A percentile compares a stretch with the other conserved stretches of the same genome.
These are phyloP conservation scores for Frankliniella fusca DNA, from an alignment of 2,888 invertebrate species.

Conservation along the genomic window DNA sequence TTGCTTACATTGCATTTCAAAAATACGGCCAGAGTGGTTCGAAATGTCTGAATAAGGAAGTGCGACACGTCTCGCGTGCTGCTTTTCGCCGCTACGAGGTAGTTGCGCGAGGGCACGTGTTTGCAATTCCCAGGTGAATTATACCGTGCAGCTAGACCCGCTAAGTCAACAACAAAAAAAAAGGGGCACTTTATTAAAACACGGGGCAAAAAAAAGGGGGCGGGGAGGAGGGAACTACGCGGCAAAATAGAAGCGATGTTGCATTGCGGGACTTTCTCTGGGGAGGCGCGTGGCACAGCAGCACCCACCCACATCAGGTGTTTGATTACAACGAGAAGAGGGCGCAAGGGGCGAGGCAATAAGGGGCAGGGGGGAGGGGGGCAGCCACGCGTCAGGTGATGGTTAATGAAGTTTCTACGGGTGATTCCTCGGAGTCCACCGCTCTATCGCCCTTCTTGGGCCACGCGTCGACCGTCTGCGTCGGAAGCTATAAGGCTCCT, in stretches of 20 bases:
- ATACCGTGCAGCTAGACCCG: neutral
- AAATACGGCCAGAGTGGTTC: neutral
- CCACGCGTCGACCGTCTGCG: neutral
- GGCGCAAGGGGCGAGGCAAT: neutral
- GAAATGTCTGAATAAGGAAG: too few relatives aligned
- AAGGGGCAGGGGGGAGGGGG: neutral
- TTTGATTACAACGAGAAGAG: neutral
- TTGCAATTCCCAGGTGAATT: too few relatives aligned
- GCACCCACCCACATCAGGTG: slow-evolving; percentile 16
- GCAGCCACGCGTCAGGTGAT: slow-evolving; percentile 1
- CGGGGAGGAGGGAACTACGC: neutral
- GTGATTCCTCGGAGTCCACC: slow-evolving; percentile 7
- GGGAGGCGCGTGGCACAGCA: neutral
- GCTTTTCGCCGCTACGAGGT: neutral
- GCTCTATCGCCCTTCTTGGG: neutral
- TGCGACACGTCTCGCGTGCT: neutral
- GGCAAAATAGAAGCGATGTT: neutral
- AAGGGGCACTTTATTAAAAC: slow-evolving; percentile 15
- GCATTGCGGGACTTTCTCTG: neutral
- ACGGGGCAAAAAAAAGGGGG: neutral
- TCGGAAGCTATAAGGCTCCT: too few relatives aligned
- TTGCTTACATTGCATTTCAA: too few relatives aligned
- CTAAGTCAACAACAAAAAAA: neutral
- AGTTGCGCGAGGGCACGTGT: neutral
- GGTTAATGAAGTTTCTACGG: slow-evolving; percentile 16